A percentile compares a stretch with the other conserved stretches of the same genome.
These are phyloP conservation scores for Nibea coibor DNA, from an alignment of 2,113 vertebrate species.

Conservation along the genomic window DNA sequence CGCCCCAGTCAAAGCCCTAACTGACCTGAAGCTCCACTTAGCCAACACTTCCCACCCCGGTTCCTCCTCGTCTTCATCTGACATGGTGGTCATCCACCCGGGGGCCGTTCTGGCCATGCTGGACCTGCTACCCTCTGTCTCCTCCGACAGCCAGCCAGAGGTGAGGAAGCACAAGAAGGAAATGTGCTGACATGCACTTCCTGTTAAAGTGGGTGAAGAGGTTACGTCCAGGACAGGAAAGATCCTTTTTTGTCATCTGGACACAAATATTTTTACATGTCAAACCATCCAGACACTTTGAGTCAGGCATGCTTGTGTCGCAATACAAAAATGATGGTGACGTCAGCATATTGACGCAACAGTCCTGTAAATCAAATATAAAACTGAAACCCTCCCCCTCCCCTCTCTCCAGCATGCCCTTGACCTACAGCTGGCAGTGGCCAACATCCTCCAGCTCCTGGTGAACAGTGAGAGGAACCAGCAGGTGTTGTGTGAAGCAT, in stretches of 20 bases:
- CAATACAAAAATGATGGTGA: not conserved
- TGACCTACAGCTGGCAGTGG: constrained; percentile 95
- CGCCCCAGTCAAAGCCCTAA: constrained; percentile 85
- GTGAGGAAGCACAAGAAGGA: constrained; percentile 77
- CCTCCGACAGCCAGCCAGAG: constrained; percentile 92
- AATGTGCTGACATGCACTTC: constrained; percentile 16
- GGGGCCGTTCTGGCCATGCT: constrained; percentile 95
- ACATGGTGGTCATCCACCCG: constrained; percentile 94
- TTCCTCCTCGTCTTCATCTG: constrained; percentile 82
- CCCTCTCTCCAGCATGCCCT: constrained; percentile 87
- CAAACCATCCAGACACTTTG: too few relatives aligned
- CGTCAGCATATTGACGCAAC: not conserved
- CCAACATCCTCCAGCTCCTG: constrained; percentile 94
- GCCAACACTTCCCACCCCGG: constrained; percentile 79
- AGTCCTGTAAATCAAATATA: not conserved
- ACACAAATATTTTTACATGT: not conserved
- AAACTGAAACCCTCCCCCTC: not conserved
- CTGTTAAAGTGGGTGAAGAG: not conserved
- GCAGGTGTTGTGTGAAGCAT: constrained; percentile 95
- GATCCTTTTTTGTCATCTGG: accelerated
- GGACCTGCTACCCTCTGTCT: constrained; percentile 94
- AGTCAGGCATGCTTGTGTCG: too few relatives aligned
- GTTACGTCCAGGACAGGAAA: not conserved
- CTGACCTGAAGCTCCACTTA: constrained; percentile 89
- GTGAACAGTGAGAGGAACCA: constrained; percentile 97